phyloP scores from a whole-genome alignment of 2,888 invertebrate genomes.

The Leucoptera coffeella region DNA sequence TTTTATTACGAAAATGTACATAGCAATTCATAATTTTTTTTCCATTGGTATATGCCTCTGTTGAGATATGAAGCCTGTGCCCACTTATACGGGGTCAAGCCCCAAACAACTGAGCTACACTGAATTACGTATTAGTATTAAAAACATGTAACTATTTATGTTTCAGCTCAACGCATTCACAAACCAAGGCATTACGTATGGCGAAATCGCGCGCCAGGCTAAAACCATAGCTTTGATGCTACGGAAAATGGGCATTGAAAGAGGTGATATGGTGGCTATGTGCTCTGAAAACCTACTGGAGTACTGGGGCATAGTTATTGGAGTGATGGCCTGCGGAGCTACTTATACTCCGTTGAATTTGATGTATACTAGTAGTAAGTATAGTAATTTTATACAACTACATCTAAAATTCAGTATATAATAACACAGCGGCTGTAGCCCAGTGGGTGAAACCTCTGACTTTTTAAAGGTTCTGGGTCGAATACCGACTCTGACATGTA shows the following conservation, averaged over 20 bases:
- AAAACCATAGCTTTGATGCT: slow-evolving; percentile 31
- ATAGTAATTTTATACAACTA: too few relatives aligned
- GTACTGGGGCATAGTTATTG: slow-evolving; percentile 19
- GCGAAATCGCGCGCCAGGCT: slow-evolving; percentile 18
- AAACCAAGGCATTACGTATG: slow-evolving; percentile 15
- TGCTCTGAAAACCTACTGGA: slow-evolving; percentile 26
- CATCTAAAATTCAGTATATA: too few relatives aligned
- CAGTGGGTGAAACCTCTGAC: too few relatives aligned
- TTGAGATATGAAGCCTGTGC: too few relatives aligned
- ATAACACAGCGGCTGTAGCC: too few relatives aligned
- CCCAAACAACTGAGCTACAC: background rate
- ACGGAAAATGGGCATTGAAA: slow-evolving; percentile 19
- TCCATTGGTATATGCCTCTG: too few relatives aligned
- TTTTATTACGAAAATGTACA: too few relatives aligned
- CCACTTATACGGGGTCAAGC: background rate
- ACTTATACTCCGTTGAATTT: slow-evolving; percentile 2
- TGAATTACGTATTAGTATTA: too few relatives aligned
- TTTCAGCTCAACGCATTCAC: slow-evolving; percentile 25
- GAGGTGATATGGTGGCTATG: slow-evolving; percentile 24
- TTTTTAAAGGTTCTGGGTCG: too few relatives aligned
- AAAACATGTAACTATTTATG: too few relatives aligned
- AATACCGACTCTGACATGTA: too few relatives aligned
- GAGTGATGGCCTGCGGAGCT: slow-evolving; percentile 12
- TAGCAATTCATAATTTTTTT: too few relatives aligned
- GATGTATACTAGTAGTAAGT: slow-evolving; percentile 3